A percentile compares a stretch with the other conserved stretches of the same genome.
These are phyloP conservation scores for Apamea anceps DNA, from an alignment of 2,888 invertebrate species.

Conservation along the genomic window DNA sequence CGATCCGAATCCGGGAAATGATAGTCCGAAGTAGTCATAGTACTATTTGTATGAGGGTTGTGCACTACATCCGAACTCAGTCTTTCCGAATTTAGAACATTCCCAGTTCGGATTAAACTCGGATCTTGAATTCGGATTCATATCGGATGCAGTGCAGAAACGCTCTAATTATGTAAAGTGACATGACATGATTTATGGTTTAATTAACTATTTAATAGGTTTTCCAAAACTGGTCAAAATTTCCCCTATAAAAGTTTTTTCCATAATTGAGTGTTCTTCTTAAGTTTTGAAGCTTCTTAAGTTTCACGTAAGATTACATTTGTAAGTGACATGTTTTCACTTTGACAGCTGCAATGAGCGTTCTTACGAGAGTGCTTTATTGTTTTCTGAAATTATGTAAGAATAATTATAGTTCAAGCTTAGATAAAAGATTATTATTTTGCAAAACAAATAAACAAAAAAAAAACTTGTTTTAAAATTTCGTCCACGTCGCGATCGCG, in stretches of 20 bases:
- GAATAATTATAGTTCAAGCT: not conserved
- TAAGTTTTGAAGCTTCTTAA: not conserved
- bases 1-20: too few species aligned
- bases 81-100: not conserved
- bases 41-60: not conserved
- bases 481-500: constrained; percentile 21
- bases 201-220: not conserved
- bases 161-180: too few species aligned
- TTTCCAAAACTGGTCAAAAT: not conserved
- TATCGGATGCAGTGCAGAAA: not conserved
- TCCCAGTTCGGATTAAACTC: not conserved
- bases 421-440: not conserved
- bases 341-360: not conserved
- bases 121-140: not conserved
- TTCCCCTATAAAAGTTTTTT: not conserved
- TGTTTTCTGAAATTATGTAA: not conserved
- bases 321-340: not conserved
- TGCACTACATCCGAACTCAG: not conserved
- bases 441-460: not conserved
- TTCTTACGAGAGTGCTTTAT: not conserved
- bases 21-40: too few species aligned
- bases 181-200: too few species aligned
- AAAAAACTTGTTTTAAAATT: constrained; percentile 1
- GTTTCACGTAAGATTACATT: too few species aligned
- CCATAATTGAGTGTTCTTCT: not conserved